Conservation (phyloP, 2,113 vertebrate genomes). For the Motacilla alba region DNA sequence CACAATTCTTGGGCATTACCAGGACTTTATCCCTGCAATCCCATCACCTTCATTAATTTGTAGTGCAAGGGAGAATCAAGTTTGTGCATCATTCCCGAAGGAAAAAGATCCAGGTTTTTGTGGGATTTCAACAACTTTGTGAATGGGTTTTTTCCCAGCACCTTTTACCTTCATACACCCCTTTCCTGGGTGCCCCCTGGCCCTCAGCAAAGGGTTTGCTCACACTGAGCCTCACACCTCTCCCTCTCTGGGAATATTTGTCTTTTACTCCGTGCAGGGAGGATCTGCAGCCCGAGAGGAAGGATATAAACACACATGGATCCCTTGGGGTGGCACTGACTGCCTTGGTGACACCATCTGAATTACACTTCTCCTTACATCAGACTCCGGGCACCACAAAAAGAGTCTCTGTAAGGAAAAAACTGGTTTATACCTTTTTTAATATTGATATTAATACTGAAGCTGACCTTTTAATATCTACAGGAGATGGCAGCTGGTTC, state of each 20-base stretch:
- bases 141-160: not conserved
- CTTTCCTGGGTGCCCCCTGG: not conserved
- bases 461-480: not conserved
- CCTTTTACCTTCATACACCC: fast-evolving
- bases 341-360: not conserved
- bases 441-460: not conserved
- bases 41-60: not conserved
- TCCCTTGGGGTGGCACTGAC: not conserved
- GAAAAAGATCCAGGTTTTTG: not conserved
- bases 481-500: not conserved
- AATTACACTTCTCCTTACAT: not conserved
- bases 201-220: not conserved
- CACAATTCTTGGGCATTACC: not conserved
- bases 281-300: conserved; percentile 59
- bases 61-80: not conserved
- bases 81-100: fast-evolving
- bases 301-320: conserved; percentile 39
- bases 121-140: not conserved
- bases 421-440: not conserved
- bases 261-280: conserved; percentile 64
- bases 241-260: conserved; percentile 80
- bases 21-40: not conserved
- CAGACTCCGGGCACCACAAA: not conserved
- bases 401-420: not conserved
- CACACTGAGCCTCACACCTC: not conserved